Evolutionary conservation across 2,888 invertebrate species (phyloP), one percentile per base, ranked within the genome.

Genomic region (Chrysotoxum bicinctum): DNA sequence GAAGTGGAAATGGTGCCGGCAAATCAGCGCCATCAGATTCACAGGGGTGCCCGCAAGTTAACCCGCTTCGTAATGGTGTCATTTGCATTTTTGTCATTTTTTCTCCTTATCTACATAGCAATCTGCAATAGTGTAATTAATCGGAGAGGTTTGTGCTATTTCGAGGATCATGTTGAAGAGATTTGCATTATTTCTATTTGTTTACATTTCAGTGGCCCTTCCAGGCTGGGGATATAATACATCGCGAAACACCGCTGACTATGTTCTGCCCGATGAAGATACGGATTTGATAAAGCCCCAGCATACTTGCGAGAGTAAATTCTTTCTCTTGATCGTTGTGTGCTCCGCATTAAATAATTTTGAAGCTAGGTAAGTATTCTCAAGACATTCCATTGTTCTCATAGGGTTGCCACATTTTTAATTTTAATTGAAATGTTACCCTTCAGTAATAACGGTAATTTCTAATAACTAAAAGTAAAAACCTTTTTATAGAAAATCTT

Each of bases 211-310:
- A 92, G 93, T 92, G 87, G 92, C 92, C 75, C 90, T 93, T 89
- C 92, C 93, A 80, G 96, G 96, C 52, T 97, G 97, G 97, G 93
- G 95, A n/a, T 93, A 93, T 62, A 95, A 96, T 89, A 95, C 95
- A 1, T 96, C 96, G 26, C 93, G 96, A 58, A 95, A 96, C 89
- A 94, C 95, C 23, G 94, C 93, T 89, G 92, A 94, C 79, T 97
- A 97, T 90, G 94, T 97, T 23, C 93, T 94, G 87, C 96, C 96
- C 0, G 94, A 94, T 77, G 95, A 95, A 88, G 93, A 94, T 12
- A 96, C 96, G 0, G 93, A 94, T 5, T 91, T 96, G 78, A 93
- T 96, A 88, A 93, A 93, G 82, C 95, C 96, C 0, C 92, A 91
- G 43, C 90, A 93, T 79, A 89, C 94, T 45, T 96, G 96, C 89